Conservation (phyloP, 2,113 vertebrate species). For the Thryonomys swinderianus region DNA sequence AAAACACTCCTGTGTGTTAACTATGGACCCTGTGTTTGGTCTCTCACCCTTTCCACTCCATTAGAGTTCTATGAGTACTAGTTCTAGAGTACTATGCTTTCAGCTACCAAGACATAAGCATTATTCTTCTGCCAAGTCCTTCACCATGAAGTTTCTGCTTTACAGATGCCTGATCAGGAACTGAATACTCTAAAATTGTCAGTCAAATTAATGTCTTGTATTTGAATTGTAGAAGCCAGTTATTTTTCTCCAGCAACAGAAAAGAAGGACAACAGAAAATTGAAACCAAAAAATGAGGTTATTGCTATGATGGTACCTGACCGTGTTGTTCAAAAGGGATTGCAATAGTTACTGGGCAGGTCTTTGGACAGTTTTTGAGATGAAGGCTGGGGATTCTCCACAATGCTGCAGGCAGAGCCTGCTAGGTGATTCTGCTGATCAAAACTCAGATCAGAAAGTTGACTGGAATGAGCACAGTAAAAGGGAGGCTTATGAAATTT, state of each 20-base stretch:
- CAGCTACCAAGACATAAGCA: background rate
- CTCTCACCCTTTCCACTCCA: background rate
- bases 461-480: background rate
- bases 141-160: background rate
- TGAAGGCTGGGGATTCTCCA: background rate
- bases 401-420: background rate
- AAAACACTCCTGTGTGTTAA: background rate
- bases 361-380: background rate
- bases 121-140: background rate
- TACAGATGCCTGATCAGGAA: background rate
- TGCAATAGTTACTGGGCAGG: fast-evolving
- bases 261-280: background rate
- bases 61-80: no score
- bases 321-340: background rate
- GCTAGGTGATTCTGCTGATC: background rate
- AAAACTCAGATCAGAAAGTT: background rate
- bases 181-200: background rate
- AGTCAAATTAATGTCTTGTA: background rate
- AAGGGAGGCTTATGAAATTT: background rate
- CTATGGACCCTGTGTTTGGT: background rate
- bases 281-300: background rate
- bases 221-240: background rate
- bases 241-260: background rate
- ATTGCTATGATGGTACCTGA: background rate
- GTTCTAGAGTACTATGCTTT: background rate